Base-by-base conservation (phyloP, 2,113 vertebrate genomes). In the Serilophus lunatus region DNA sequence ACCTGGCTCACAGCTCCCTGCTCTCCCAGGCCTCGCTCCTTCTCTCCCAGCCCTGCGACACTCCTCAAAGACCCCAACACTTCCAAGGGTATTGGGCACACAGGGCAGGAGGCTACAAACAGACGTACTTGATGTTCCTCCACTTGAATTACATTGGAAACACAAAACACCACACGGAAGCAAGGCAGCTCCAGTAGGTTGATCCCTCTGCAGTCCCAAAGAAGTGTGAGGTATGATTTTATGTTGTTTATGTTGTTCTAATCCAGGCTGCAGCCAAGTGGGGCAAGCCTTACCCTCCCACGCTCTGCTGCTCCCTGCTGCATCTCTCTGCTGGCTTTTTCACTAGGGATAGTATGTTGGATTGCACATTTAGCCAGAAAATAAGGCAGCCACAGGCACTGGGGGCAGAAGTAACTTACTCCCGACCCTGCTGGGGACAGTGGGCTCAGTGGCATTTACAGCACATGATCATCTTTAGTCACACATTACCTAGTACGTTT, bases 161-260 rank as follows among this genome's bases (percentile, higher is more conserved):
- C 19, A 56, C 12, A 26, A 33, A 77, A 17, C 1, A 7, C 25
- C 7, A 7, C 8, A 2, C 17, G 2, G 31, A 22, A 83, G 47
- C 2, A 0, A 59, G 14, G 51, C n/a, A 33, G 45, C 71, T 45
- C 36, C 1, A 0, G 36, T 8, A 16, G 3, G 6, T 3, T 54
- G 51, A 20, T 13, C 75, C 31, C 33, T 36, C 50, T n/a, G 31
- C 36, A 7, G 53, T 17, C 36, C 18, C 13, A 18, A 25, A 59
- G 77, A 18, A 20, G 0, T 0, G 0, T 5, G 3, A 54, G 18
- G 7, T 13, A 35, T 0, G 2, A 20, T 57, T 75, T 40, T 7
- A 6, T 7, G 8, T 28, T 49, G 35, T 33, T 91, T 12, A 6
- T 12, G 7, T 42, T 26, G 25, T 18, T 82, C 38, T 59, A 38